phyloP scores from a whole-genome alignment of 2,797 vertebrate genomes.

The Neostethus bicornis region DNA sequence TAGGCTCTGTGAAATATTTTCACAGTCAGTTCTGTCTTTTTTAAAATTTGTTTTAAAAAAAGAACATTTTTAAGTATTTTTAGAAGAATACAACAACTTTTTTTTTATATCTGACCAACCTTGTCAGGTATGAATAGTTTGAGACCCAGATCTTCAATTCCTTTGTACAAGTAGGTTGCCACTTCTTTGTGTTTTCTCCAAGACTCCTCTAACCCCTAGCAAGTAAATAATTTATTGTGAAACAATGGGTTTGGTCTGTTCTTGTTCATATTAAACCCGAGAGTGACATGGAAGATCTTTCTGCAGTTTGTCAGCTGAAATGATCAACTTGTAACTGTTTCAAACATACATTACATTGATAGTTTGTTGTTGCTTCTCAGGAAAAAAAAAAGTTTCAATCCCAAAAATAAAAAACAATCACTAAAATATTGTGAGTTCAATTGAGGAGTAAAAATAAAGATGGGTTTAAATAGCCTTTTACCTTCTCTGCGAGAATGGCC shows the following conservation, averaged over 20 bases:
- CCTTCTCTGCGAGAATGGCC: conserved; percentile 87
- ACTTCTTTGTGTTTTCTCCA: conserved; percentile 87
- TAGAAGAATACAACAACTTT: neutral
- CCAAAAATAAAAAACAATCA: neutral
- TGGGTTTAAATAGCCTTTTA: conserved; percentile 53
- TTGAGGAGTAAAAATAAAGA: neutral
- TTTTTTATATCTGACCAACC: conserved; percentile 68
- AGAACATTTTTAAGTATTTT: neutral
- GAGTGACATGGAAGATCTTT: neutral
- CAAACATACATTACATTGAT: too few species aligned
- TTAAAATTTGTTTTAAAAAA: neutral
- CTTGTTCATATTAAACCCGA: neutral
- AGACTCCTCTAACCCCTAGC: conserved; percentile 88
- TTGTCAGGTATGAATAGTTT: conserved; percentile 90
- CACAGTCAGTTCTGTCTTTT: neutral
- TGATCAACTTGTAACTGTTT: too few species aligned
- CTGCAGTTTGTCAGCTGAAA: neutral
- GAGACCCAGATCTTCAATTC: conserved; percentile 86
- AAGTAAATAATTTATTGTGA: neutral
- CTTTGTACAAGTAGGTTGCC: conserved; percentile 80
- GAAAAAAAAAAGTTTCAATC: too few species aligned
- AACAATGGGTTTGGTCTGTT: neutral
- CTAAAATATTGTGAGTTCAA: neutral
- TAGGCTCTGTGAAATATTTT: neutral
- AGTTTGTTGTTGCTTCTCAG: too few species aligned